A percentile compares a stretch with the other conserved stretches of the same genome.
Conservation (phyloP, 2,113 vertebrate genomes). For the Synchiropus splendidus region DNA sequence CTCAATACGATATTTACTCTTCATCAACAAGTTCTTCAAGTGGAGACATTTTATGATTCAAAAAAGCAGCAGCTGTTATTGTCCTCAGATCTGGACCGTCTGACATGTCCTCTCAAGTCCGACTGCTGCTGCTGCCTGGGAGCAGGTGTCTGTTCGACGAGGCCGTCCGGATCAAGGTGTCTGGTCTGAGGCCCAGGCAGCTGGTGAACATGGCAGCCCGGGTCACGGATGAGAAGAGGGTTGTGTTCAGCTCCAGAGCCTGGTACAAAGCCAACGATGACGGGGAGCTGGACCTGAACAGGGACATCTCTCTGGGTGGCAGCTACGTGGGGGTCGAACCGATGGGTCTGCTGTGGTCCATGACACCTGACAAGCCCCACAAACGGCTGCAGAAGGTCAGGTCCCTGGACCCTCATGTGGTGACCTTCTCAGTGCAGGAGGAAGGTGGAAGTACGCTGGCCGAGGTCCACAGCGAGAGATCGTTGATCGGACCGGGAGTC, state of each 20-base stretch:
- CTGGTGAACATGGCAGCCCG: conserved; percentile 36
- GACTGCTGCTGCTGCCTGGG: conserved; percentile 39
- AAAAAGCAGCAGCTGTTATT: too few species aligned
- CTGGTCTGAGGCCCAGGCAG: conserved; percentile 32
- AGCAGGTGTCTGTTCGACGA: conserved; percentile 39
- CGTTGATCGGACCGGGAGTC: conserved; percentile 31
- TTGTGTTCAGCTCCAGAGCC: conserved; percentile 27
- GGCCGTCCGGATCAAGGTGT: conserved; percentile 31
- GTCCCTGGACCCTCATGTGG: conserved; percentile 19
- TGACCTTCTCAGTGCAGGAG: conserved; percentile 36
- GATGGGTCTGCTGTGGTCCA: conserved; percentile 42
- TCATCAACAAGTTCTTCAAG: too few species aligned
- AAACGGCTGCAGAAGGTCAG: conserved; percentile 6
- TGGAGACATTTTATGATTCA: too few species aligned
- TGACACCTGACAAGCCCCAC: conserved; percentile 13
- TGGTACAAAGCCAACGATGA: conserved; percentile 26
- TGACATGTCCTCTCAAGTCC: conserved; percentile 22
- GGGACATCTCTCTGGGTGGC: conserved; percentile 32
- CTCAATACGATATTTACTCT: too few species aligned
- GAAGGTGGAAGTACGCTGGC: conserved; percentile 20
- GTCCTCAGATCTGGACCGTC: too few species aligned
- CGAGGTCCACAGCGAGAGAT: conserved; percentile 33
- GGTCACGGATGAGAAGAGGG: conserved; percentile 17
- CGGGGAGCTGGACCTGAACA: conserved; percentile 32
- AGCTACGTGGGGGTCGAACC: conserved; percentile 40